Evolutionary conservation across 1,140 invertebrate genomes (phyloP), one percentile per base, ranked within the genome.

Genomic region (Nasonia giraulti): DNA sequence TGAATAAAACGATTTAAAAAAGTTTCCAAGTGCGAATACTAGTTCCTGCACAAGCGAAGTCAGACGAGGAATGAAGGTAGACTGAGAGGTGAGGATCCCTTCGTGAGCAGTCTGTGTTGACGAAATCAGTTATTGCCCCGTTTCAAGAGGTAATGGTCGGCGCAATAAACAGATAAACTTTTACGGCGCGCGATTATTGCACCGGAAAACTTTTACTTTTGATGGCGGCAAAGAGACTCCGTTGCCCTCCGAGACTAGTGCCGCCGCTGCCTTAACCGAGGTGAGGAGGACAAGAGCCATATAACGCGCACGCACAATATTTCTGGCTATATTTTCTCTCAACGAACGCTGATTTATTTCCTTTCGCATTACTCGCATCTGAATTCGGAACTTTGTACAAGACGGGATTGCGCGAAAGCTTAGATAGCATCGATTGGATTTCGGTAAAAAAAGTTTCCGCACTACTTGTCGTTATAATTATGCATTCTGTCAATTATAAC

Each of bases 121-220:
- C 84, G 47, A 85, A 82, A 85, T 85, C 80, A 85, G 84, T 90
- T 85, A 87, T 81, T 79, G 87, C 73, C 66, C 82, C 73, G 75
- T 87, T 89, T 88, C 73, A 85, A 85, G 84, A 86, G 84, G 82
- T 89, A 89, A 89, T 89, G 87, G 81, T 84, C 11, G 80, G 80
- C 68, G 87, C 82, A 91, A 92, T 91, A 92, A 92, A 92, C 77
- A 85, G 86, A 91, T 91, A 89, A 89, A 91, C 78, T 87, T 91
- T 90, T 91, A 91, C 80, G 89, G 84, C 86, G 82, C 73, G 79
- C 86, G 89, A 90, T 91, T 90, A 90, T 89, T 88, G 86, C 85
- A 87, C 82, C 87, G 87, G 83, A 85, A 91, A 90, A 88, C 85
- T 90, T 90, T 92, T 90, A 88, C 88, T 87, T 89, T 87, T 76